phyloP scores from a whole-genome alignment of 2,797 vertebrate genomes.

The Myripristis murdjan region DNA sequence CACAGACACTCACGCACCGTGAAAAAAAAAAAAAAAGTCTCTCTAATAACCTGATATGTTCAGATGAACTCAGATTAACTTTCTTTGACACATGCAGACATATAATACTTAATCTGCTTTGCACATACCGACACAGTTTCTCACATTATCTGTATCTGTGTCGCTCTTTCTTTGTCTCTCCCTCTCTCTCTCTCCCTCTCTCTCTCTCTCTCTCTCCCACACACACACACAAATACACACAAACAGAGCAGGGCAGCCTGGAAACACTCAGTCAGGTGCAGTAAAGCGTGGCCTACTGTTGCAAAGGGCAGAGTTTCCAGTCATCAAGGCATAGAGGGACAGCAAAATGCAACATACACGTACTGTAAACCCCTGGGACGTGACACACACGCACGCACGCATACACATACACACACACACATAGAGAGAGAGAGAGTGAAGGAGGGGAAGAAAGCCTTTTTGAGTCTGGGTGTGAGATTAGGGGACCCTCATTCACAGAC shows the following conservation, averaged over 20 bases:
- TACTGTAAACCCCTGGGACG: constrained; percentile 55
- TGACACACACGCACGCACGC: constrained; percentile 47
- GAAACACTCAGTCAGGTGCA: constrained; percentile 87
- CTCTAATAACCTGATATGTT: constrained; percentile 1
- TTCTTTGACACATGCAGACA: constrained; percentile 31
- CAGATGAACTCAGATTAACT: not conserved
- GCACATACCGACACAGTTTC: constrained; percentile 33
- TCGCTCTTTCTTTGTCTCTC: too few species aligned
- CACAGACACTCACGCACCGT: constrained; percentile 19
- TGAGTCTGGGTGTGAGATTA: constrained; percentile 79
- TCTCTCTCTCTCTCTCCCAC: constrained; percentile 18
- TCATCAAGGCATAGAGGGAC: constrained; percentile 65
- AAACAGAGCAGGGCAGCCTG: constrained; percentile 62
- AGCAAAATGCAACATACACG: constrained; percentile 67
- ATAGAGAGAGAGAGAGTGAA: constrained; percentile 25
- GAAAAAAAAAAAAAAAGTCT: not conserved
- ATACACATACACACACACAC: too few species aligned
- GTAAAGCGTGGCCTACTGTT: constrained; percentile 77
- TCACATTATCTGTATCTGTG: constrained; percentile 44
- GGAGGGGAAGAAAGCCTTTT: constrained; percentile 59
- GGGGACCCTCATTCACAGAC: constrained; percentile 83
- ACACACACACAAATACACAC: constrained; percentile 8
- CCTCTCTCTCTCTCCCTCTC: constrained; percentile 9
- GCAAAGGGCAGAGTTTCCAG: constrained; percentile 83
- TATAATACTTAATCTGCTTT: constrained; percentile 16